These are phyloP conservation scores for Amiota communis DNA, from an alignment of 2,888 invertebrate genomes.

Conservation along the genomic window DNA sequence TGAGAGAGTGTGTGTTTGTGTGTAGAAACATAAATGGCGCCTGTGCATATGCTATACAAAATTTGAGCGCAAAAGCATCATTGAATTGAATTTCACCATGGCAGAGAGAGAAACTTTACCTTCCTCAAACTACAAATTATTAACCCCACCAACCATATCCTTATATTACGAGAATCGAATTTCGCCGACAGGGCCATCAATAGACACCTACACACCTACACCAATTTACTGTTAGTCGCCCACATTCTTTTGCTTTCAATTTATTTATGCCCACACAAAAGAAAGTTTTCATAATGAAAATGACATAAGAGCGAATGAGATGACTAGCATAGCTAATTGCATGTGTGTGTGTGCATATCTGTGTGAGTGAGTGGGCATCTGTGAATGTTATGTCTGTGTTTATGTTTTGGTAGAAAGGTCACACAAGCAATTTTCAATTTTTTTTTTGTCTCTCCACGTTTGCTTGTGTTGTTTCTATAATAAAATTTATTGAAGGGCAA, in stretches of 20 bases:
- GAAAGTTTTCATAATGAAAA: not conserved
- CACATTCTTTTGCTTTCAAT: not conserved
- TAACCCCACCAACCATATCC: not conserved
- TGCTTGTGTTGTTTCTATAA: constrained; percentile 33
- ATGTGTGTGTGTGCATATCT: constrained; percentile 17
- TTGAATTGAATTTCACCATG: constrained; percentile 23
- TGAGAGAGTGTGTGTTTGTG: not conserved
- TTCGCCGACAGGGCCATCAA: not conserved
- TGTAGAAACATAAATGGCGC: constrained; percentile 33
- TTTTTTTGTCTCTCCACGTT: not conserved
- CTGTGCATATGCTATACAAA: constrained; percentile 58
- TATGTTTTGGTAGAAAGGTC: constrained; percentile 62
- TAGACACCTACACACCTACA: not conserved
- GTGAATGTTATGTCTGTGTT: constrained; percentile 32
- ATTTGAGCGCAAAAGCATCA: constrained; percentile 12
- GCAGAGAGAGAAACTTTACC: constrained; percentile 3
- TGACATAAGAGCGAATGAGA: constrained; percentile 40
- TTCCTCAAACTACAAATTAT: constrained; percentile 11
- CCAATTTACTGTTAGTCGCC: not conserved
- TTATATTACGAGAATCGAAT: not conserved
- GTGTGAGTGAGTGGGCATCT: constrained; percentile 33
- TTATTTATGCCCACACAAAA: not conserved
- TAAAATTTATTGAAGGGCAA: constrained; percentile 51
- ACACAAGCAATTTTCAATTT: constrained; percentile 40
- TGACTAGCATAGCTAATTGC: constrained; percentile 29